Evolutionary conservation across 2,888 invertebrate genomes (phyloP).

Genomic region (Aleiodes leptofemur): DNA sequence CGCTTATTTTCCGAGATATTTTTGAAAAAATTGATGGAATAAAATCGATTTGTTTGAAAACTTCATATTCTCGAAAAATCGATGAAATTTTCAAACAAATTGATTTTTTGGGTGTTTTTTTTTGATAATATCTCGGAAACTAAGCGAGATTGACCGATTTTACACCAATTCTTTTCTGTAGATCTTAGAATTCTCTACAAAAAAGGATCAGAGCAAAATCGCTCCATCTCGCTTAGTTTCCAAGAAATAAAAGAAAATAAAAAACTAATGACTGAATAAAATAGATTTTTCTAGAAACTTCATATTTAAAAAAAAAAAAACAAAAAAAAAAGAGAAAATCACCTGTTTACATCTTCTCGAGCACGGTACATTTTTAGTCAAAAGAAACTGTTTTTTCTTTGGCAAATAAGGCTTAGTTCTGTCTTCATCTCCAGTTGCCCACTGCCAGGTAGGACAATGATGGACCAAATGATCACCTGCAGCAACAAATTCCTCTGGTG

Average conservation of each 20-base stretch:
- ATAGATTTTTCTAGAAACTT: not conserved
- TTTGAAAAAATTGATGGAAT: not conserved
- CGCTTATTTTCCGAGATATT: too few species aligned
- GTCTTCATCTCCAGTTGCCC: conserved; percentile 95
- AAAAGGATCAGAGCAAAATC: not conserved
- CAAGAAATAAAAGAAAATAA: too few species aligned
- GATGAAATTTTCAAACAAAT: too few species aligned
- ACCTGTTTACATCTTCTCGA: conserved; percentile 95
- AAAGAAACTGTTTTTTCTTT: conserved; percentile 95
- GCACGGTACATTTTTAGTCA: conserved; percentile 98
- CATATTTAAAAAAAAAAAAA: too few species aligned
- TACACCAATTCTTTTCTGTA: too few species aligned
- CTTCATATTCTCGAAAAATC: not conserved
- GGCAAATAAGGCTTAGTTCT: conserved; percentile 94
- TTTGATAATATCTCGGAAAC: too few species aligned
- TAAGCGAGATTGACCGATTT: too few species aligned
- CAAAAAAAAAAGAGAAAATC: conserved; percentile 37
- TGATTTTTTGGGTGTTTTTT: too few species aligned
- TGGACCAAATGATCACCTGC: conserved; percentile 99
- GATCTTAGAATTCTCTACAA: too few species aligned
- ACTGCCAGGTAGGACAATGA: conserved; percentile 99
- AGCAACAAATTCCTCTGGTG: conserved; percentile 99
- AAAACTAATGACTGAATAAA: not conserved
- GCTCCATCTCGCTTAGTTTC: too few species aligned
- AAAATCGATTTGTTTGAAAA: not conserved